Conservation (phyloP, 1,140 invertebrate genomes). For the Papilio glaucus region DNA sequence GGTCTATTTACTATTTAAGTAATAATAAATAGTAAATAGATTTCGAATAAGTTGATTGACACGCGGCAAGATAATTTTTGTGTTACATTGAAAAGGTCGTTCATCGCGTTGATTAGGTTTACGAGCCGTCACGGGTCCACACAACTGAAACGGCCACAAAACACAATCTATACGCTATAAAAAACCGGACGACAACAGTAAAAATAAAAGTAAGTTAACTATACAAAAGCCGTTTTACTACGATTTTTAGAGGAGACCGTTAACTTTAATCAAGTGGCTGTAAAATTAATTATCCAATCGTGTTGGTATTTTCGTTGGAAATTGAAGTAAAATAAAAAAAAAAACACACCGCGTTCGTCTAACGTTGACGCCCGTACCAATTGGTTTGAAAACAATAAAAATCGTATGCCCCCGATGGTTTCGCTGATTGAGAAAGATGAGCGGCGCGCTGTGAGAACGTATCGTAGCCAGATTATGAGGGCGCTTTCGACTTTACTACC, state of each 20-base stretch:
- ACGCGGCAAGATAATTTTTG: not conserved
- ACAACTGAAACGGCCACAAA: constrained; percentile 52
- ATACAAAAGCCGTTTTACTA: constrained; percentile 55
- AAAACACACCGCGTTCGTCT: constrained; percentile 42
- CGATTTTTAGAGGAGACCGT: constrained; percentile 60
- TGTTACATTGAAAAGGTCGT: constrained; percentile 11
- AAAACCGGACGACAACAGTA: constrained; percentile 49
- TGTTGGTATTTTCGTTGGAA: constrained; percentile 56
- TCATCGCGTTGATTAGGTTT: constrained; percentile 29
- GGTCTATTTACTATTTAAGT: not conserved
- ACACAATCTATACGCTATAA: constrained; percentile 70
- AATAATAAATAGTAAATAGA: not conserved
- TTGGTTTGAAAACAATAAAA: constrained; percentile 81
- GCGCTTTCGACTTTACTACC: constrained; percentile 59
- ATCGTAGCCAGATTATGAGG: constrained; percentile 58
- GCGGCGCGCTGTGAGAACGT: constrained; percentile 69
- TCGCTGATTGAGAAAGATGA: constrained; percentile 81
- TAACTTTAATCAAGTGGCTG: constrained; percentile 74
- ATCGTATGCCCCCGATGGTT: constrained; percentile 66
- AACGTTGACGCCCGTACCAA: constrained; percentile 56
- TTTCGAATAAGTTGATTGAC: not conserved
- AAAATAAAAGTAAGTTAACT: constrained; percentile 48
- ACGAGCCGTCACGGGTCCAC: constrained; percentile 12
- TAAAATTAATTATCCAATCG: constrained; percentile 75
- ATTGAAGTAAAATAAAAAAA: constrained; percentile 46